Base-by-base conservation (phyloP, 1,140 invertebrate species). In the Drosophila mojavensis region DNA sequence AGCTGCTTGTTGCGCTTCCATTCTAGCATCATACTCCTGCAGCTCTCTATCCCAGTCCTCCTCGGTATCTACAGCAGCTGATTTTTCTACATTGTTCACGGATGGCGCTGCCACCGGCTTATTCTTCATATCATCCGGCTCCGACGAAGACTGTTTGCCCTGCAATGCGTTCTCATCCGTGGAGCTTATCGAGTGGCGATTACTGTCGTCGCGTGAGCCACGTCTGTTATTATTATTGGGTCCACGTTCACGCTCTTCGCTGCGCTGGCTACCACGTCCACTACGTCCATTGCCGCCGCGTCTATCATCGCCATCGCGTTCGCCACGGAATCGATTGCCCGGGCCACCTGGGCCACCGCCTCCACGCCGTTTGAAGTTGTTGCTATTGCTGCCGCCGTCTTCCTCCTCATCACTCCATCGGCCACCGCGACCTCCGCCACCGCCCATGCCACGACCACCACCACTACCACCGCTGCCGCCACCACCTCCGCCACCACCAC, bases 391-490 rank as follows among this genome's bases (percentile, higher is more conserved):
- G n/a, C 47, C 81, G 10, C 79, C 75, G n/a, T 91, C 91, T 10
- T 91, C 91, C 39, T 79, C 91, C 36, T 92, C 90, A 54, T 81
- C 85, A 53, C 91, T 81, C 91, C 85, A 88, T 60, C 90, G 62
- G 36, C 79, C 78, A 24, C 81, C 76, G 26, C 81, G 51, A 20
- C 79, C 88, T 60, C 93, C 92, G 45, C 81, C 79, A 41, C 93
- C 91, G 11, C 93, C 48, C 9, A 81, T 88, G 48, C 91, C 56
- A 86, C 92, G 58, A 75, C 72, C 24, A 65, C 78, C 92, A 13
- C 93, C 92, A 4, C 91, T 84, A 45, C 91, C 81, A 66, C 78
- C 92, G 13, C 93, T 92, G 2, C 91, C 85, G 2, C 91, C 85
- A 45, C 91, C 81, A 20, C 83, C 91, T 13, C 93, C 92, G 13